These are phyloP conservation scores for Tinamus major DNA, from an alignment of 2,797 vertebrate species.

Conservation along the genomic window DNA sequence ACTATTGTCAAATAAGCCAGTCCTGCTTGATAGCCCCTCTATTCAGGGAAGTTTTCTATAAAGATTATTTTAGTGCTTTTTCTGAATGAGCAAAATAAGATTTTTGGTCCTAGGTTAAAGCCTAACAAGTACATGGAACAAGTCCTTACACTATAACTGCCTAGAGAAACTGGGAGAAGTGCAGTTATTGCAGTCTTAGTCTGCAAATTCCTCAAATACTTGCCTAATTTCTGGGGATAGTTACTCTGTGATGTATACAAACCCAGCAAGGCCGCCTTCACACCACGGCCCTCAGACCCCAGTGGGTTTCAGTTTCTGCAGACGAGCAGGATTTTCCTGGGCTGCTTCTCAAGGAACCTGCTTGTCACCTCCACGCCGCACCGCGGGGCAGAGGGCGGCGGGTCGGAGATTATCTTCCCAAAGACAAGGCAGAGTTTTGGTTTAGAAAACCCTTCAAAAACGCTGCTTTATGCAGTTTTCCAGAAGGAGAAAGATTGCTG, in stretches of 20 bases:
- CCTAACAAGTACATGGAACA: not conserved
- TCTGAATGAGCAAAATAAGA: not conserved
- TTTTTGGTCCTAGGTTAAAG: not conserved
- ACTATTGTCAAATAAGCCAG: not conserved
- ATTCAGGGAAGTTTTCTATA: not conserved
- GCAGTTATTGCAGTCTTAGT: not conserved
- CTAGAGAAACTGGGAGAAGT: not conserved
- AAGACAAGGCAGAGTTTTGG: not conserved
- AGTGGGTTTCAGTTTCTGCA: not conserved
- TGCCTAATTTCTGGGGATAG: not conserved
- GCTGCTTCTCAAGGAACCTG: not conserved
- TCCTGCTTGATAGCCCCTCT: not conserved
- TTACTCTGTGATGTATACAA: rapidly evolving
- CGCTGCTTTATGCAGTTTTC: not conserved
- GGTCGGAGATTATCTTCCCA: too few species aligned
- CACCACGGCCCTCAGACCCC: not conserved
- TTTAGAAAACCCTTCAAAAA: not conserved
- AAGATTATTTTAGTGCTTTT: not conserved
- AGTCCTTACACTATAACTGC: not conserved
- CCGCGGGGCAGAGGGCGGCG: not conserved
- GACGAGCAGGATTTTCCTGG: not conserved
- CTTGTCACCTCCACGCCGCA: not conserved
- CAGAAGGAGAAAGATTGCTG: not conserved
- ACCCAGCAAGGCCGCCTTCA: not conserved
- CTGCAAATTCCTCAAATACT: not conserved